Evolutionary conservation across 2,797 vertebrate species (phyloP), one percentile per base, ranked within the genome.

Genomic region (Fundulus diaphanus): DNA sequence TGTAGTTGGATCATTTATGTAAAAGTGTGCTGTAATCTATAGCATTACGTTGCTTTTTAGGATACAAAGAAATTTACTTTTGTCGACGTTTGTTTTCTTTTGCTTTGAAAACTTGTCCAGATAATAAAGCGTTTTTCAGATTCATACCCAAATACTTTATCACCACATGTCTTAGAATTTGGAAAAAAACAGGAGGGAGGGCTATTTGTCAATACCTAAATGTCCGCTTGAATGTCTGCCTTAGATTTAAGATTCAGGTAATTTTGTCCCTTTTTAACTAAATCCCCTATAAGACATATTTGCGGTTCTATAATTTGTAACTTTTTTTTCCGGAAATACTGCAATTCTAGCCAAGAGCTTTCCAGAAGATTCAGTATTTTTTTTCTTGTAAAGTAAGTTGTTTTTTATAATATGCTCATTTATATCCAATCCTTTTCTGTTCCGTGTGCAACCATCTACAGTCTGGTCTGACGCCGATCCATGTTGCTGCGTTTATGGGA

Each of bases 401-500:
- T 4, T 35, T 61, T 2, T 44, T 44, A 16, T 48, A 48, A 48
- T 18, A 5, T 24, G 22, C 24, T 37, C 20, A 63, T 40, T 78
- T 63, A 4, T 2, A 0, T 54, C 42, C 4, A 20, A 42, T 31
- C 33, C 20, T 61, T 40, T 24, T 63, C 12, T 22, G 16, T 24
- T 22, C 20, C 57, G 6, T 72, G 24, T 63, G 0, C 70, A 20
- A 81, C 52, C 6, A 12, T 27, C 20, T 76, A 7, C 89, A 99
- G 98, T 99, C 98, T 46, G 98, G 98, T 90, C 95, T 99, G 85
- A 99, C 98, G 65, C 98, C 98, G 54, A 99, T 99, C 93, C 98
- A 99, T 72, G 98, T 99, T 67, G 98, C 98, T 87, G 98, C 98
- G n/a, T 99, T 99, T 89, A 99, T 99, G 98, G 98, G 98, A 86